Conservation (phyloP, 2,113 vertebrate genomes). For the Engystomops pustulosus region DNA sequence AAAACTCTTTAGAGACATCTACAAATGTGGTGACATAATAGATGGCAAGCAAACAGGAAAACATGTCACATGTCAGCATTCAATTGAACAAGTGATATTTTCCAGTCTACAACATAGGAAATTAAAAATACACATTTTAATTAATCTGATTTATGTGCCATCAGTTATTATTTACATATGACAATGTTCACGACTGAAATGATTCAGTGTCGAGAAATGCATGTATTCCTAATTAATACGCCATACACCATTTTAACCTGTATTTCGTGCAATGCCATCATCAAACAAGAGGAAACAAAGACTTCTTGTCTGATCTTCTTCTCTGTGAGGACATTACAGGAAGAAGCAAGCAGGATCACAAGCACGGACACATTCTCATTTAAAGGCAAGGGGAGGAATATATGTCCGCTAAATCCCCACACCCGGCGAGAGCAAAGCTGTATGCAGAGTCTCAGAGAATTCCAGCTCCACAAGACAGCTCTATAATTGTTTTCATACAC, state of each 20-base stretch:
- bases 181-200: not conserved
- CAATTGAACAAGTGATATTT: not conserved
- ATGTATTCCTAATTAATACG: constrained; percentile 10
- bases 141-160: not conserved
- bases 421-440: constrained; percentile 56
- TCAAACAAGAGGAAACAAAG: constrained; percentile 62
- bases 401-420: constrained; percentile 47
- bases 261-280: constrained; percentile 24
- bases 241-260: not conserved
- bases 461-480: constrained; percentile 76
- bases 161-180: not conserved
- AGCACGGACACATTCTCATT: constrained; percentile 41
- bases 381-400: constrained; percentile 50
- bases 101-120: not conserved
- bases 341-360: constrained; percentile 42
- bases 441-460: constrained; percentile 48
- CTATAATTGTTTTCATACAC: constrained; percentile 87
- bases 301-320: constrained; percentile 69
- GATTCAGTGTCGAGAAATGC: not conserved
- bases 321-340: constrained; percentile 34
- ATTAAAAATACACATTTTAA: constrained; percentile 3
- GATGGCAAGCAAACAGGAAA: not conserved
- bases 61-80: not conserved
- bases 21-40: not conserved
- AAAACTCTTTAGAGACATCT: not conserved